A percentile compares a stretch with the other conserved stretches of the same genome.
These are phyloP conservation scores for Eupristina koningsbergeri DNA, from an alignment of 1,140 invertebrate species.

Conservation along the genomic window DNA sequence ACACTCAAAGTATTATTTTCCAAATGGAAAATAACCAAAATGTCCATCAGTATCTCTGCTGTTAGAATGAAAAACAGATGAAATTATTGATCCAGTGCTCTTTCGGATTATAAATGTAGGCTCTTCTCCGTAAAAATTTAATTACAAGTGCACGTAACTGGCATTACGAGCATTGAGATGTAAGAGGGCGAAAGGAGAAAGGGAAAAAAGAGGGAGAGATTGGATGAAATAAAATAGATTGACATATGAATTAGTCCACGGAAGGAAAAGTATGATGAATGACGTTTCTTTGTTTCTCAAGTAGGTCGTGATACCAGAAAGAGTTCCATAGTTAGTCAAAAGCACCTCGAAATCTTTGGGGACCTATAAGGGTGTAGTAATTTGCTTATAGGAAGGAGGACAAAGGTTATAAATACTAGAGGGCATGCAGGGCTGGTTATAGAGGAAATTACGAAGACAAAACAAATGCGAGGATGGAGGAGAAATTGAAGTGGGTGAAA, in stretches of 20 bases:
- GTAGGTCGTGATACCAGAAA: constrained; percentile 49
- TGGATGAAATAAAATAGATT: background rate
- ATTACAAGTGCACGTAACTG: background rate
- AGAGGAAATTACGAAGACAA: background rate
- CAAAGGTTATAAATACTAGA: constrained; percentile 10
- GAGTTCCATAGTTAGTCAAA: constrained; percentile 20
- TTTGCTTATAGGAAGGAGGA: constrained; percentile 13
- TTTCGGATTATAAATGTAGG: background rate
- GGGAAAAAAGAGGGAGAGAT: too few relatives aligned
- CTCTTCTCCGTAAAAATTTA: constrained; percentile 38
- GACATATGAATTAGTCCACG: background rate
- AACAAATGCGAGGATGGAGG: background rate
- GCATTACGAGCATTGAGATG: background rate
- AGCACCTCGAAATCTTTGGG: background rate
- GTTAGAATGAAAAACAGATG: background rate
- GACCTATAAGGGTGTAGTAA: background rate
- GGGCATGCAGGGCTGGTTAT: background rate
- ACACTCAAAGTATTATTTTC: background rate
- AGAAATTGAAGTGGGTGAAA: background rate
- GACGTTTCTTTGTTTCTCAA: constrained; percentile 37
- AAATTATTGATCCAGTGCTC: background rate
- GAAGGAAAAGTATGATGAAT: constrained; percentile 20
- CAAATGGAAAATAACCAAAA: constrained; percentile 23
- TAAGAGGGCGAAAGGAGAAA: constrained; percentile 23
- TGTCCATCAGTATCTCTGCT: constrained; percentile 1